Evolutionary conservation across 2,113 vertebrate genomes (phyloP).

Genomic region (Scortum barcoo): DNA sequence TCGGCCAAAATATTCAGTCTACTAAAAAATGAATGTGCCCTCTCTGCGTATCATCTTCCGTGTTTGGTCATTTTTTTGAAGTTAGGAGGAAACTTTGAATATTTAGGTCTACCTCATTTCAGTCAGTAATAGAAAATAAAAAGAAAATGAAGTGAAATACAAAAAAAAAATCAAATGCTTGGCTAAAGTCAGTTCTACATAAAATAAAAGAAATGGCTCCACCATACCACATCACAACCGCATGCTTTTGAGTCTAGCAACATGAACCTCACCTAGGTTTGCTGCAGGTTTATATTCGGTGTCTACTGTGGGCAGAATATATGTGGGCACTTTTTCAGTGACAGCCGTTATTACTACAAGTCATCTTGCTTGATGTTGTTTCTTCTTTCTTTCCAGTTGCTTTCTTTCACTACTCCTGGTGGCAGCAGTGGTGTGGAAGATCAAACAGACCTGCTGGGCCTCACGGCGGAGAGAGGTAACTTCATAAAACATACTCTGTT

Average conservation of each 20-base stretch:
- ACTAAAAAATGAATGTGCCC: constrained; percentile 30
- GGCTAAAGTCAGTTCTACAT: too few species aligned
- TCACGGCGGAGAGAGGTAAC: constrained; percentile 97
- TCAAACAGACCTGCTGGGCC: constrained; percentile 99
- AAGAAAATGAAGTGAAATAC: background rate
- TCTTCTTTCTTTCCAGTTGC: constrained; percentile 87
- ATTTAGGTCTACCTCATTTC: background rate
- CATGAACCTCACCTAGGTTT: background rate
- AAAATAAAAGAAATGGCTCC: too few species aligned
- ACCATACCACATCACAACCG: background rate
- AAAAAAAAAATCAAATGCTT: too few species aligned
- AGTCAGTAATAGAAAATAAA: background rate
- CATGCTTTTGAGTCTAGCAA: background rate
- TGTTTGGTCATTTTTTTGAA: constrained; percentile 7
- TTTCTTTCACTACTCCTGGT: constrained; percentile 97
- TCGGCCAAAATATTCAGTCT: constrained; percentile 68
- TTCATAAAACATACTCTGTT: constrained; percentile 10
- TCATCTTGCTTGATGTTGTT: constrained; percentile 4
- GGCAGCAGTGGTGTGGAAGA: constrained; percentile 99
- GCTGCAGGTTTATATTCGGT: background rate
- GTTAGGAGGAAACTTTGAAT: constrained; percentile 22
- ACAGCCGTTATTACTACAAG: background rate
- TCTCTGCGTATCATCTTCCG: constrained; percentile 25
- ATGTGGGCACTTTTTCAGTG: background rate
- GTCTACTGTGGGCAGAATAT: background rate